phyloP scores from a whole-genome alignment of 37 sponge, comb jelly and placozoan species.

The Halisarca cf. caerulea region DNA sequence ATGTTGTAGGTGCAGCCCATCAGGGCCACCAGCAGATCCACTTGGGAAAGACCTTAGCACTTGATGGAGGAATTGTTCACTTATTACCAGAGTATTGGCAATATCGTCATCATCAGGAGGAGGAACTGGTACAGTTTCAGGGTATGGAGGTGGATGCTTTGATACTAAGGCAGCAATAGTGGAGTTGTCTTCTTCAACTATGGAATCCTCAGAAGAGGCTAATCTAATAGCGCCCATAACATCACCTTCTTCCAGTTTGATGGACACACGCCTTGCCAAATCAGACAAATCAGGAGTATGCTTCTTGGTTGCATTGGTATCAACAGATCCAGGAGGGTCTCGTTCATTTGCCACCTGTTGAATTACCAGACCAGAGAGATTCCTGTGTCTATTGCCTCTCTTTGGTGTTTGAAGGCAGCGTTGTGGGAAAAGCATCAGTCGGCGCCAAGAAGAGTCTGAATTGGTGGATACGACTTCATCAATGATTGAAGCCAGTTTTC shows the following conservation, averaged over 20 bases:
- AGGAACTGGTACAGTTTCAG: not conserved
- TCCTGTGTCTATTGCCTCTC: not conserved
- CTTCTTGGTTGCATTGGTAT: not conserved
- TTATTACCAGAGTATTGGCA: not conserved
- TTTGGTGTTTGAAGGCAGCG: not conserved
- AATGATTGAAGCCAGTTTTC: slow-evolving; percentile 10
- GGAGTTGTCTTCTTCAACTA: not conserved
- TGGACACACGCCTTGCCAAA: not conserved
- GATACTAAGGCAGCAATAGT: not conserved
- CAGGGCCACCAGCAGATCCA: slow-evolving; percentile 51
- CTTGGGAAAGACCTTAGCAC: slow-evolving; percentile 34
- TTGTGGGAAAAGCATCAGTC: not conserved
- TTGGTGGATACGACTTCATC: not conserved
- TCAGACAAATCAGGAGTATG: not conserved
- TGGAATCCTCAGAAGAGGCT: not conserved
- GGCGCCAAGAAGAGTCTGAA: not conserved
- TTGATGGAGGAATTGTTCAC: not conserved
- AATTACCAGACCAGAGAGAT: not conserved
- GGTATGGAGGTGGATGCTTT: not conserved
- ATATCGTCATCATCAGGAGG: not conserved
- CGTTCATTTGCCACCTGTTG: not conserved
- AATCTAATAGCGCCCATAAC: slow-evolving; percentile 1
- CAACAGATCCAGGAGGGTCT: not conserved
- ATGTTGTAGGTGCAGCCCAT: slow-evolving; percentile 48
- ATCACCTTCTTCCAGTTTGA: slow-evolving; percentile 19